Evolutionary conservation across 2,797 vertebrate species (phyloP).

Genomic region (Diplodus sargus): DNA sequence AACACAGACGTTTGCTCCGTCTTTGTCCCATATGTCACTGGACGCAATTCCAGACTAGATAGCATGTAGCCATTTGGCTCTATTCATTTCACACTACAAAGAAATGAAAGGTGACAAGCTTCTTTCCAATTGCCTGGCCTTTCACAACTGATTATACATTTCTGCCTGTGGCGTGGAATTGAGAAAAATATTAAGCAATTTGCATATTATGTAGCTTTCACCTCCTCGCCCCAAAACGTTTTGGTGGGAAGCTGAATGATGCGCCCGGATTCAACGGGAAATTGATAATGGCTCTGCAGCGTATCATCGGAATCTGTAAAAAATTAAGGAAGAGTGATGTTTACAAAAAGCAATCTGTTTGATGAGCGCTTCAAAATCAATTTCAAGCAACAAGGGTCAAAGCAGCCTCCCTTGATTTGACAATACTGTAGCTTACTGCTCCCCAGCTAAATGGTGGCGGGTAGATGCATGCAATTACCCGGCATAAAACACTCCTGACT

Average conservation of each 20-base stretch:
- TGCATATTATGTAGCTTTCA: conserved; percentile 48
- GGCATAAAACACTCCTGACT: conserved; percentile 78
- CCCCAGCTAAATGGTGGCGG: conserved; percentile 52
- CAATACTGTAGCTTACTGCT: conserved; percentile 62
- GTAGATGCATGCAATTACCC: conserved; percentile 75
- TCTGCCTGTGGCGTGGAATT: conserved; percentile 46
- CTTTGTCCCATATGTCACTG: conserved; percentile 23
- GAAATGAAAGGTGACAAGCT: conserved; percentile 54
- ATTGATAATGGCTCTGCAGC: conserved; percentile 53
- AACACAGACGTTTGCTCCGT: neutral
- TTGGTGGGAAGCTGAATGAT: conserved; percentile 28
- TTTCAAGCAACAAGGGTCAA: conserved; percentile 75
- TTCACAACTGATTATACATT: conserved; percentile 59
- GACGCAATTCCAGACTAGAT: conserved; percentile 38
- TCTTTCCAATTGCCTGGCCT: conserved; percentile 54
- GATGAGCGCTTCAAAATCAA: conserved; percentile 76
- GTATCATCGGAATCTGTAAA: conserved; percentile 57
- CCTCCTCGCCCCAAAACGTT: conserved; percentile 13
- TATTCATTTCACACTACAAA: conserved; percentile 53
- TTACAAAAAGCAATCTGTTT: conserved; percentile 74
- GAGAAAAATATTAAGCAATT: conserved; percentile 56
- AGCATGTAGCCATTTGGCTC: conserved; percentile 33
- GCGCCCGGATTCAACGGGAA: conserved; percentile 47
- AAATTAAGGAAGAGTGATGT: conserved; percentile 72
- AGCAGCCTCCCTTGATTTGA: conserved; percentile 66